Base-by-base conservation (phyloP, 2,797 vertebrate species). In the Acipenser ruthenus region DNA sequence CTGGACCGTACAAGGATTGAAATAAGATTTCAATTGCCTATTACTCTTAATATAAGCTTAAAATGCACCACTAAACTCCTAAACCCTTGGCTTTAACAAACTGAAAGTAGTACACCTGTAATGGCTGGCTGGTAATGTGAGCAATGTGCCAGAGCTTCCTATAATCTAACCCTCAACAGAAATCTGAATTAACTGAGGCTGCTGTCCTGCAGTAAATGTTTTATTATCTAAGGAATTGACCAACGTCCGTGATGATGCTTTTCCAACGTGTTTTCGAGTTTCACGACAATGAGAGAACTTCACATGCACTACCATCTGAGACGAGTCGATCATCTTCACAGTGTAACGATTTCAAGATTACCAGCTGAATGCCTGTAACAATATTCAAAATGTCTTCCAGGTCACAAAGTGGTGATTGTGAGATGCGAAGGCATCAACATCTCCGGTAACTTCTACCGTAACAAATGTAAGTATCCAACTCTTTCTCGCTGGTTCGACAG, bases 401-500 rank as follows among this genome's bases (percentile, higher is more conserved):
- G 95, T 11, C 92, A 95, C 63, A 96, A 96, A 83, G 91, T 97
- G 13, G 95, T 97, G 6, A 91, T 98, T 0, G 94, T 97, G 61
- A 90, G 95, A 79, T 98, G 95, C 48, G 95, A 97, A 74, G 94
- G 95, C 61, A 96, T 97, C 84, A 96, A 96, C 81, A 96, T 98
- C 72, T 98, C 95, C 0, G 93, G 95, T 18, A 97, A 97, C 79
- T 97, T 98, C 81, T 97, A 97, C 80, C 90, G 93, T 6, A 98
- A 98, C 76, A 97, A 97, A 72, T 60, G 94, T 97, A 75, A 93
- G 94, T 92, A 15, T 0, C 23, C 23, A 1, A 5, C 15, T 18
- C 15, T 18, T 18, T 18, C 15, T 48, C 2, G 23, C 23, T 37
- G 23, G 23, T 37, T 37, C 23, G 23, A 37, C 23, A 4, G 23